Conservation (phyloP, 2,797 vertebrate genomes). For the Cuniculus paca region DNA sequence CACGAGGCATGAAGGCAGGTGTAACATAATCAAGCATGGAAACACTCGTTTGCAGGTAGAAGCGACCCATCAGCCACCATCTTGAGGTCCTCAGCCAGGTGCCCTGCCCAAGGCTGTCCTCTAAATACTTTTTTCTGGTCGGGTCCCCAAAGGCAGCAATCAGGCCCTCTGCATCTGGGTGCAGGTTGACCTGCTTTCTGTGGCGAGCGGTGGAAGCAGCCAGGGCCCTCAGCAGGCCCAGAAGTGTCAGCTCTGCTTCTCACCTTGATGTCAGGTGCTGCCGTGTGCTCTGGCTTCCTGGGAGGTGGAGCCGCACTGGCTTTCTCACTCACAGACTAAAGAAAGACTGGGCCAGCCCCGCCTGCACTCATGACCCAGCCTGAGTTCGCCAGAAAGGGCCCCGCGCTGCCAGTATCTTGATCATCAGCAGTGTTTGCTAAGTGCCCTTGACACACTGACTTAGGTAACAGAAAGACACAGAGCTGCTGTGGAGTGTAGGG, state of each 20-base stretch:
- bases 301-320: slow-evolving; percentile 30
- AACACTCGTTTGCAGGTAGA: background rate
- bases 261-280: slow-evolving; percentile 59
- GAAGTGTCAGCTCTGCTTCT: slow-evolving; percentile 60
- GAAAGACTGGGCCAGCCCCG: background rate
- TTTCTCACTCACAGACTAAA: slow-evolving; percentile 59
- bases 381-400: background rate
- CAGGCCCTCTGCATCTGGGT: background rate
- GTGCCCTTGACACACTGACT: background rate
- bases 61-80: background rate
- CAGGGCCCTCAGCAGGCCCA: background rate
- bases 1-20: background rate
- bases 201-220: background rate
- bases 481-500: background rate
- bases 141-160: background rate
- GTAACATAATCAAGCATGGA: background rate
- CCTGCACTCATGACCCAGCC: background rate
- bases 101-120: background rate
- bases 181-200: slow-evolving; percentile 69
- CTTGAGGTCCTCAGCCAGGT: background rate
- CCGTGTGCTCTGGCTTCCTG: slow-evolving; percentile 26
- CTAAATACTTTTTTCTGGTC: background rate
- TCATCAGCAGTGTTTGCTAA: background rate
- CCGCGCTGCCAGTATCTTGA: background rate
- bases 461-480: background rate